Base-by-base conservation (phyloP, 2,888 invertebrate species). In the Leistus spinibarbis region DNA sequence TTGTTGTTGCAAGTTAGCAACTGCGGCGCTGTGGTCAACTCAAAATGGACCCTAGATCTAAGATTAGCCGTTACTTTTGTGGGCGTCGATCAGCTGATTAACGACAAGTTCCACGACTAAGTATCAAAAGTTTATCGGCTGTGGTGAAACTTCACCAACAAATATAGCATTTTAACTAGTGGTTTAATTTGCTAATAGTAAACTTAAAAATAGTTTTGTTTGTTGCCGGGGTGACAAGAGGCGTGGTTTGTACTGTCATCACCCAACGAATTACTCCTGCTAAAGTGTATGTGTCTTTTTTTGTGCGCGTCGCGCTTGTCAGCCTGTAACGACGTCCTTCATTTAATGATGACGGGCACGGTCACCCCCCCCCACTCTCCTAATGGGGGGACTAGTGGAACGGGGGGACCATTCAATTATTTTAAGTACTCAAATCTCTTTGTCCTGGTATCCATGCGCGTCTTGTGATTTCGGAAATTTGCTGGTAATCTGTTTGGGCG, bases 381-480 rank as follows among this genome's bases (percentile, higher is more conserved):
- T 40, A 40, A 40, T 5, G 40, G 40, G 7, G 40, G 0, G 5
- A 13, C 10, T 2, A 10, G 40, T 24, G 24, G 24, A 24, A 24
- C 24, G 40, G 40, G 23, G 10, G 54, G 54, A 16, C n/a, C 66
- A 66, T 72, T 66, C 72, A 72, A 72, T 72, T 72, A 72, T 72
- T 72, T 65, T 72, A 72, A 72, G 72, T 66, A 72, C 24, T 65
- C 16, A 65, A 66, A 66, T 72, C 65, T 72, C 65, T 71, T 40
- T 5, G 1, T 7, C 4, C 40, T 40, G 40, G 10, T 40, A 40
- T 40, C 40, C 40, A 40, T 40, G 40, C 9, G 40, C 10, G 9
- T 40, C 7, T 3, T 1, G 40, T 27, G 65, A 72, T 72, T 72
- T 72, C 64, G 72, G 72, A 72, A 72, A 66, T 66, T 71, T 63